Conservation (phyloP, 1,140 invertebrate genomes). For the Eufriesea mexicana region DNA sequence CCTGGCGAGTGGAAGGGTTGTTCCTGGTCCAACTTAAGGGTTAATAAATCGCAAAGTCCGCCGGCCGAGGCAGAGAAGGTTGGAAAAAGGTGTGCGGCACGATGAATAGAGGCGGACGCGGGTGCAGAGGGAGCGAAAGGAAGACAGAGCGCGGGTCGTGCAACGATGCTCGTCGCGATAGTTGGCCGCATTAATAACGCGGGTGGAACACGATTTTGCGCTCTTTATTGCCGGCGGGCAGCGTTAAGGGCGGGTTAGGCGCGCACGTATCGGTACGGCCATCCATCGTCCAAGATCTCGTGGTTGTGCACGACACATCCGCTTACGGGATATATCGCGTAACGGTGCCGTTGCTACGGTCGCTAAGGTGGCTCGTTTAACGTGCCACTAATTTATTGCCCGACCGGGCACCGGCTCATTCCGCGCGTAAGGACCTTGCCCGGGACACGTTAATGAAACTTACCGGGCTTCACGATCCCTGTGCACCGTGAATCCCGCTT, state of each 20-base stretch:
- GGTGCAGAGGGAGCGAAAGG: neutral
- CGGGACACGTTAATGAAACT: slow-evolving; percentile 61
- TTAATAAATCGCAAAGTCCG: slow-evolving; percentile 50
- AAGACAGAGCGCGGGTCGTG: slow-evolving; percentile 40
- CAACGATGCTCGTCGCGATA: slow-evolving; percentile 62
- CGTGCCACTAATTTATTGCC: slow-evolving; percentile 65
- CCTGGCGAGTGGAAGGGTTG: neutral
- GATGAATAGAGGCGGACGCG: neutral
- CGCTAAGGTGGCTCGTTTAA: slow-evolving; percentile 65
- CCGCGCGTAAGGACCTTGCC: slow-evolving; percentile 38
- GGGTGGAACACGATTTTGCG: slow-evolving; percentile 66
- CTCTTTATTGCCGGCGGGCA: slow-evolving; percentile 65
- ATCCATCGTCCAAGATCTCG: slow-evolving; percentile 70
- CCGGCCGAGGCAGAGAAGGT: neutral
- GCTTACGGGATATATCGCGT: slow-evolving; percentile 67
- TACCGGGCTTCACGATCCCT: slow-evolving; percentile 22
- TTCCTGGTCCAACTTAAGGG: slow-evolving; percentile 45
- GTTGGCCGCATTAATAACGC: slow-evolving; percentile 66
- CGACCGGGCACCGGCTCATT: slow-evolving; percentile 40
- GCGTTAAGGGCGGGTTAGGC: slow-evolving; percentile 54
- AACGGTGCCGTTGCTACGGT: slow-evolving; percentile 49
- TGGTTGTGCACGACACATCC: slow-evolving; percentile 68
- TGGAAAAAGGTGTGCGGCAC: neutral
- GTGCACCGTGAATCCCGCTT: slow-evolving; percentile 26
- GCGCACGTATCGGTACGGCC: slow-evolving; percentile 60